Conservation (phyloP, 2,797 vertebrate genomes). For the Semaprochilodus insignis region DNA sequence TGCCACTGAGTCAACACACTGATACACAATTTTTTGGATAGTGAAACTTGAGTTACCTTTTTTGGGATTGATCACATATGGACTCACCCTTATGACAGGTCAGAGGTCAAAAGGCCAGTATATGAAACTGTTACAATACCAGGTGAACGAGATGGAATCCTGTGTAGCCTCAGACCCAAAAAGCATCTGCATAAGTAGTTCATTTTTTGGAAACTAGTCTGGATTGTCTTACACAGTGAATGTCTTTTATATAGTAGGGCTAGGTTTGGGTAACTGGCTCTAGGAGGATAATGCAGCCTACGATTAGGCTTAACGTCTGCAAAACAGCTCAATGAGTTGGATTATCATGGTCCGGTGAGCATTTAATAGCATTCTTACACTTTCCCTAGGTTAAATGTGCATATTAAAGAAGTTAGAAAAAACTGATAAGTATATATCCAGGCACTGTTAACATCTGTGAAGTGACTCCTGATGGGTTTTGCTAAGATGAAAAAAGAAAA, state of each 20-base stretch:
- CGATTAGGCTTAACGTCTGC: slow-evolving; percentile 14
- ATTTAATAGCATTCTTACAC: slow-evolving; percentile 7
- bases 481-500: neutral
- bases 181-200: neutral
- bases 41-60: neutral
- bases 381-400: neutral
- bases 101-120: neutral
- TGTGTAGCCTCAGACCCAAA: neutral
- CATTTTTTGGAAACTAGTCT: neutral
- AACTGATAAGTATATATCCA: neutral
- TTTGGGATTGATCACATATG: neutral
- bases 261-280: neutral
- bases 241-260: neutral
- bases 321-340: neutral
- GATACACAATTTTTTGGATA: neutral
- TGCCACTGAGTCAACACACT: slow-evolving; percentile 22
- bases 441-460: neutral
- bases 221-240: neutral
- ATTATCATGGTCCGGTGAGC: neutral
- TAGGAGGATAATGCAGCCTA: neutral
- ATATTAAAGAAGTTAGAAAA: neutral
- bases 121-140: neutral
- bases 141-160: neutral
- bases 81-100: neutral
- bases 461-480: neutral